A percentile compares a stretch with the other conserved stretches of the same genome.
Conservation (phyloP, 2,888 invertebrate species). For the Stenotaenia linearis region DNA sequence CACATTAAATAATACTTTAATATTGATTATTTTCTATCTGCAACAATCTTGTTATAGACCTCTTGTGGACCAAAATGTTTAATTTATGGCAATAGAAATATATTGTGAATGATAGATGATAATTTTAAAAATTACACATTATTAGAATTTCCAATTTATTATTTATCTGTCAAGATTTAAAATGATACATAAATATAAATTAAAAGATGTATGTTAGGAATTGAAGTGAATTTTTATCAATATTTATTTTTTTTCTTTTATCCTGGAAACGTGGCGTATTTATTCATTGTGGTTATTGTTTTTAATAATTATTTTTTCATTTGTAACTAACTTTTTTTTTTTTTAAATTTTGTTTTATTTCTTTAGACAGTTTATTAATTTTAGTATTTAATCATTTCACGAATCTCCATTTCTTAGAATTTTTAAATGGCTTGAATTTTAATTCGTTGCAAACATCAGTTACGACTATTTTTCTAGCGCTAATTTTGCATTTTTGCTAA, state of each 20-base stretch:
- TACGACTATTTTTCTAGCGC: background rate
- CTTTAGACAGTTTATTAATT: background rate
- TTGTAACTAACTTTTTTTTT: background rate
- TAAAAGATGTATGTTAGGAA: background rate
- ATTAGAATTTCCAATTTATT: background rate
- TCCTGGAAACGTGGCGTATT: background rate
- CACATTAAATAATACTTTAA: background rate
- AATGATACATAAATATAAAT: slow-evolving; percentile 11
- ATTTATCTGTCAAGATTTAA: background rate
- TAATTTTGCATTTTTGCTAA: background rate
- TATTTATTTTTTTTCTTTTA: background rate
- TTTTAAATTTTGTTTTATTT: background rate
- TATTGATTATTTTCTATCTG: background rate
- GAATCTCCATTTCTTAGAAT: background rate
- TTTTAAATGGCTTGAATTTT: background rate
- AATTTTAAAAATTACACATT: background rate
- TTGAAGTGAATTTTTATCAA: background rate
- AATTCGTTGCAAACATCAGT: background rate
- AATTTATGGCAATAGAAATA: background rate
- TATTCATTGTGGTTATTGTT: background rate
- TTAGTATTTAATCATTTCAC: background rate
- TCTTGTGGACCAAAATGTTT: background rate
- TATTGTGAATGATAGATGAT: background rate
- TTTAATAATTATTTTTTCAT: background rate
- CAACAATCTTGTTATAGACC: background rate